Evolutionary conservation across 2,113 vertebrate species (phyloP).

Genomic region (Hemicordylus capensis): DNA sequence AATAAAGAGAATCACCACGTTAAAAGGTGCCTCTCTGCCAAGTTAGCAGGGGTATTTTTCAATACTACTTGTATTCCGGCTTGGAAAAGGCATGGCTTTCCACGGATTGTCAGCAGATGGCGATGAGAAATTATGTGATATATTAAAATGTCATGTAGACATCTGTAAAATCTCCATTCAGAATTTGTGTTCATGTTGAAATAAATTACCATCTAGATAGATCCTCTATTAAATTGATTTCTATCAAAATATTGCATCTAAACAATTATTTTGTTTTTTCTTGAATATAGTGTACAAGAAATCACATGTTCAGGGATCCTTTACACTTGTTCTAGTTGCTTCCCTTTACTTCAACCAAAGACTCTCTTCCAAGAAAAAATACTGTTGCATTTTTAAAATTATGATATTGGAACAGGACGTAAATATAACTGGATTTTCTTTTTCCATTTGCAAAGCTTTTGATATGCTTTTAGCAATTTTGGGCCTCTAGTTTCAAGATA

Average conservation of each 20-base stretch:
- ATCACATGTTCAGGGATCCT: neutral
- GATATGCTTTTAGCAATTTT: neutral
- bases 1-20: too few relatives aligned
- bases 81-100: too few relatives aligned
- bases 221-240: neutral
- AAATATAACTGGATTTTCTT: neutral
- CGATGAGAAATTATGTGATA: too few relatives aligned
- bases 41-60: too few relatives aligned
- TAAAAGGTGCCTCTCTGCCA: too few relatives aligned
- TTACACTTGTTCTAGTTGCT: neutral
- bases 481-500: neutral
- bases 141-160: too few relatives aligned
- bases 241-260: neutral
- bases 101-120: too few relatives aligned
- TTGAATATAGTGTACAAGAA: neutral
- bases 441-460: neutral
- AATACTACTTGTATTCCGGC: too few relatives aligned
- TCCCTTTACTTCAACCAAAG: neutral
- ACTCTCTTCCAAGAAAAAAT: neutral
- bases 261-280: too few relatives aligned
- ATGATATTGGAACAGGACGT: neutral
- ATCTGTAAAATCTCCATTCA: too few relatives aligned
- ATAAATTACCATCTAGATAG: too few relatives aligned
- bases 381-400: neutral
- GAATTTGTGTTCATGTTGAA: too few relatives aligned